Evolutionary conservation across 2,888 invertebrate genomes (phyloP).

Genomic region (Julus scanicus): DNA sequence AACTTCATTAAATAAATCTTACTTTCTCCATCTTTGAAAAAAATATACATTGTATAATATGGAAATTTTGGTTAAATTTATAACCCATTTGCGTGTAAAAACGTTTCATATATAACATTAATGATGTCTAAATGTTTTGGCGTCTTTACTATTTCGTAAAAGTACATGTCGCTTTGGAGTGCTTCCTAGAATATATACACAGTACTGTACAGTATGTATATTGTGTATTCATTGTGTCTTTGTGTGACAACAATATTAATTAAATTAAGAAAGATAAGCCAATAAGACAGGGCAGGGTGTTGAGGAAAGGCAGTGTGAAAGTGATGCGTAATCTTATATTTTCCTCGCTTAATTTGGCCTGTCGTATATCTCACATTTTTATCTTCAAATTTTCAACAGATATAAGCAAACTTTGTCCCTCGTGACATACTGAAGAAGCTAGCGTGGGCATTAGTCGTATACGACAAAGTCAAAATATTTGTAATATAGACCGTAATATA

Average conservation of each 20-base stretch:
- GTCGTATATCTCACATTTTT: neutral
- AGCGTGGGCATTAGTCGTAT: neutral
- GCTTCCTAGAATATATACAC: too few relatives aligned
- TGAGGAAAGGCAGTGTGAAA: neutral
- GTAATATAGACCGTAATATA: neutral
- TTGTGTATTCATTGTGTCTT: neutral
- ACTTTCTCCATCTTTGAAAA: too few relatives aligned
- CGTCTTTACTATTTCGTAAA: too few relatives aligned
- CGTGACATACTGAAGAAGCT: neutral
- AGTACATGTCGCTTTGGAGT: too few relatives aligned
- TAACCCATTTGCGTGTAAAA: too few relatives aligned
- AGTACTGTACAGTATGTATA: too few relatives aligned
- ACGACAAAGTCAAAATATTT: neutral
- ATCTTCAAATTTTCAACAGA: neutral
- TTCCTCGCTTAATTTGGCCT: neutral
- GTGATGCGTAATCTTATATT: neutral
- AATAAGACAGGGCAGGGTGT: conserved; percentile 8
- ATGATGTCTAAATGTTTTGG: too few relatives aligned
- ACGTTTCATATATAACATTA: too few relatives aligned
- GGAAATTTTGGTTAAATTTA: too few relatives aligned
- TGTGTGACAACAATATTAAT: neutral
- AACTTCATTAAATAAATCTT: too few relatives aligned
- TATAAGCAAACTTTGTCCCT: neutral
- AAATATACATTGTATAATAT: too few relatives aligned
- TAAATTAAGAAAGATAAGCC: conserved; percentile 16